Percentiles rank a stretch among this genome's conserved stretches.
Evolutionary conservation across 2,888 invertebrate genomes (phyloP).

Genomic region (Thera obeliscata): DNA sequence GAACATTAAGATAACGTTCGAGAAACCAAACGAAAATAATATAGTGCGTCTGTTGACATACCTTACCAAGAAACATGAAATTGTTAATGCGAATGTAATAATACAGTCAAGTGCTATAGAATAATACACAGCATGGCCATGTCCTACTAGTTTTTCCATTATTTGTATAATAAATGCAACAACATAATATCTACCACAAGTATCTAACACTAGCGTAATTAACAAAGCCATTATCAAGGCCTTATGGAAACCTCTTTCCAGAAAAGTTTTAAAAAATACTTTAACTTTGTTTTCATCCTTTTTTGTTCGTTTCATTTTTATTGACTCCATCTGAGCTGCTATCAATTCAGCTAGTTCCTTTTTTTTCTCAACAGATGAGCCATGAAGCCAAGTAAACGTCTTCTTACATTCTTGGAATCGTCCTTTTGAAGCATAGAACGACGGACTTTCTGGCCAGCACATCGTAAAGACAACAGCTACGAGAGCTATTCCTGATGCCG

Average conservation of each 20-base stretch:
- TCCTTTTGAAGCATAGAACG: background rate
- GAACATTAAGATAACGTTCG: conserved; percentile 15
- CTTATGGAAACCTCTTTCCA: background rate
- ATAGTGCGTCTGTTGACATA: conserved; percentile 20
- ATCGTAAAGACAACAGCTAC: background rate
- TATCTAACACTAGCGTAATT: conserved; percentile 11
- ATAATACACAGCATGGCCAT: conserved; percentile 11
- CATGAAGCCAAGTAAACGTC: background rate
- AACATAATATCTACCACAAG: conserved; percentile 19
- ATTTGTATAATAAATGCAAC: conserved; percentile 21
- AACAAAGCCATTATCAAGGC: conserved; percentile 7
- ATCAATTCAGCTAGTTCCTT: conserved; percentile 1
- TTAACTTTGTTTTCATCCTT: background rate
- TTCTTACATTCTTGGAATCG: background rate
- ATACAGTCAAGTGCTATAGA: conserved; percentile 14
- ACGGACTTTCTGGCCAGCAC: conserved; percentile 1
- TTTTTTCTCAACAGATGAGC: background rate
- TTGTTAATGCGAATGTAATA: conserved; percentile 1
- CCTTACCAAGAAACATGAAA: conserved; percentile 18
- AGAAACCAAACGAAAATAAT: conserved; percentile 16
- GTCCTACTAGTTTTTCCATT: conserved; percentile 12
- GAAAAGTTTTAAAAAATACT: background rate
- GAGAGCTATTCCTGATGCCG: background rate
- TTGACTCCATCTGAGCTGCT: background rate
- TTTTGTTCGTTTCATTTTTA: background rate